A percentile compares a stretch with the other conserved stretches of the same genome.
These are phyloP conservation scores for Eufriesea mexicana DNA, from an alignment of 1,140 invertebrate genomes.

Conservation along the genomic window DNA sequence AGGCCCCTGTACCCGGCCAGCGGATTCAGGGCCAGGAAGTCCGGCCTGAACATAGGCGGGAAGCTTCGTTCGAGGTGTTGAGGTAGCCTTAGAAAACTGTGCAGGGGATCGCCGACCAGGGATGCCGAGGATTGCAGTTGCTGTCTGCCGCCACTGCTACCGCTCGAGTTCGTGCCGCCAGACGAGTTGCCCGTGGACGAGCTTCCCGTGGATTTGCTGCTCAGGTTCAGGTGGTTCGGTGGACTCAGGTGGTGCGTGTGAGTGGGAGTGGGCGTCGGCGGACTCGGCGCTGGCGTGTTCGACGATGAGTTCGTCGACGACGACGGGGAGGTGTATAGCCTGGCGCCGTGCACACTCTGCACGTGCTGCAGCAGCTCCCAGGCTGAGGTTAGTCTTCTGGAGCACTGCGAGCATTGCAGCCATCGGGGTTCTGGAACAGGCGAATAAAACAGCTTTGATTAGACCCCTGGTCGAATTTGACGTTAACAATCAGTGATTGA, in stretches of 20 bases:
- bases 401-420: slow-evolving; percentile 97
- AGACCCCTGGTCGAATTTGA: neutral
- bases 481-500: too few species aligned
- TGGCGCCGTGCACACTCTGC: slow-evolving; percentile 95
- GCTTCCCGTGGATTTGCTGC: slow-evolving; percentile 79
- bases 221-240: slow-evolving; percentile 80
- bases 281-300: slow-evolving; percentile 79
- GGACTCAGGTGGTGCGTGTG: slow-evolving; percentile 79
- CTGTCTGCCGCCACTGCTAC: slow-evolving; percentile 76
- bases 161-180: slow-evolving; percentile 74
- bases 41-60: slow-evolving; percentile 81
- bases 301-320: slow-evolving; percentile 79
- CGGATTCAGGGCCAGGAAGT: slow-evolving; percentile 80
- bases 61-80: slow-evolving; percentile 80
- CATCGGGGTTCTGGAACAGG: slow-evolving; percentile 95
- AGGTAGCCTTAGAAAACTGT: slow-evolving; percentile 79
- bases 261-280: slow-evolving; percentile 78
- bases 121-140: slow-evolving; percentile 81
- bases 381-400: slow-evolving; percentile 93
- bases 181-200: slow-evolving; percentile 79
- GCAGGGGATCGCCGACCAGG: slow-evolving; percentile 83
- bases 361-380: slow-evolving; percentile 97
- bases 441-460: slow-evolving; percentile 46
- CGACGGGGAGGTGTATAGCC: slow-evolving; percentile 91
- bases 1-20: slow-evolving; percentile 79